Base-by-base conservation (phyloP, 2,888 invertebrate species). In the Mythimna pallens region DNA sequence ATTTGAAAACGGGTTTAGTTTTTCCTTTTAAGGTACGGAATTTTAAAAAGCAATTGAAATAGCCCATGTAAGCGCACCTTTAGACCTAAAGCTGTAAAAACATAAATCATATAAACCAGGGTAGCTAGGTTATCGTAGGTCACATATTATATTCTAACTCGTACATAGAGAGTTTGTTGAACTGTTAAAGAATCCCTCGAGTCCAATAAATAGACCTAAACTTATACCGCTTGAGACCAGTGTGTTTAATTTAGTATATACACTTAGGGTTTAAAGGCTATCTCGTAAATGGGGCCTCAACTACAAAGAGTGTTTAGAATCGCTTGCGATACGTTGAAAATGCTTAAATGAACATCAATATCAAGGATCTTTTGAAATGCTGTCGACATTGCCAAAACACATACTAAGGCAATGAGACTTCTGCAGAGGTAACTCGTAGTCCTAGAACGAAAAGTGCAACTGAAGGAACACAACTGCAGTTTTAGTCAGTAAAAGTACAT, bases 101-200 rank as follows among this genome's bases (percentile, higher is more conserved):
- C 40, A 64, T 74, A 66, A 79, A 77, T 79, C 57, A 81, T 54
- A 52, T 12, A 50, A 70, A 67, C 77, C 54, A 40, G 30, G 14
- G n/a, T 58, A 54, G n/a, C 30, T 58, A 54, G 22, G 20, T 36
- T 64, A 62, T 34, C n/a, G 20, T 54, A 55, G 47, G 25, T 30
- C 59, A 74, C n/a, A 65, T 70, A 70, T 59, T 77, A 59, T 59
- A 20, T 54, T 36, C 20, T 14, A 59, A 47, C 61, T 25, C 36
- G 30, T 71, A 30, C 43, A 22, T 30, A 47, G 14, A 30, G 10
- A 59, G 54, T 50, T 61, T 70, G 36, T 47, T 70, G 43, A 74
- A 61, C 72, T 64, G 59, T 50, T 17, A 25, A 9, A 34, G 25
- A 47, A 61, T 61, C 81, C 47, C 55, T 55, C 0, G 54, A 9